Base-by-base conservation (phyloP, 2,797 vertebrate genomes). In the Buceros bicornis region DNA sequence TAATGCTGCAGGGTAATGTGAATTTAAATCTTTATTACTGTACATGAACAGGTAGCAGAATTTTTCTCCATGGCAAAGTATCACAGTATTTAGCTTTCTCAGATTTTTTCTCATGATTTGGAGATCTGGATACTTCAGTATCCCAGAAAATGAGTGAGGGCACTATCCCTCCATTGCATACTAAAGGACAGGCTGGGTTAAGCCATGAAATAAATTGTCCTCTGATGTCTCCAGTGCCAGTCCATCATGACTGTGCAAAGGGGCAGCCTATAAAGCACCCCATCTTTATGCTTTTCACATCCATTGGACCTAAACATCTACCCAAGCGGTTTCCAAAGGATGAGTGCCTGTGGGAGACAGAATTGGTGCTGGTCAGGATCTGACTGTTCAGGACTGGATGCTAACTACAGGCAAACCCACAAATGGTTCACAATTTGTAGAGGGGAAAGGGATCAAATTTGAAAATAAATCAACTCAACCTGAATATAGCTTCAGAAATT, bases 11-110 rank as follows among this genome's bases (percentile, higher is more conserved):
- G 81, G 12, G 28, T 74, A 84, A 79, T 62, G n/a, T 6, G 20
- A 86, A 81, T 90, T 86, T 43, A 69, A 66, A 35, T 54, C 54
- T 90, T 69, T 57, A 69, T 65, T 76, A 57, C 43, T 65, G 50
- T 21, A 54, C 28, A 66, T 18, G 35, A 94, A 43, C 10, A 86
- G 65, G 57, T 20, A 69, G 83, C 24, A 83, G 42, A 58, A 10
- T 69, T 78, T 86, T 53, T 58, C 58, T 62, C 67, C 13, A 2
- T 50, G 57, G 14, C 53, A 47, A 72, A 82, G 29, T 17, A 82
- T 16, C 33, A 33, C 14, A 69, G 6, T 43, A 45, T 60, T 67
- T 65, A 61, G 26, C 26, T 91, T 57, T 14, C 31, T 79, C 20
- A 54, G 45, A 37, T 33, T 33, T 33, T 33, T 57, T 57, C 43